Conservation (phyloP, 2,797 vertebrate genomes). For the Hemibagrus guttatus region DNA sequence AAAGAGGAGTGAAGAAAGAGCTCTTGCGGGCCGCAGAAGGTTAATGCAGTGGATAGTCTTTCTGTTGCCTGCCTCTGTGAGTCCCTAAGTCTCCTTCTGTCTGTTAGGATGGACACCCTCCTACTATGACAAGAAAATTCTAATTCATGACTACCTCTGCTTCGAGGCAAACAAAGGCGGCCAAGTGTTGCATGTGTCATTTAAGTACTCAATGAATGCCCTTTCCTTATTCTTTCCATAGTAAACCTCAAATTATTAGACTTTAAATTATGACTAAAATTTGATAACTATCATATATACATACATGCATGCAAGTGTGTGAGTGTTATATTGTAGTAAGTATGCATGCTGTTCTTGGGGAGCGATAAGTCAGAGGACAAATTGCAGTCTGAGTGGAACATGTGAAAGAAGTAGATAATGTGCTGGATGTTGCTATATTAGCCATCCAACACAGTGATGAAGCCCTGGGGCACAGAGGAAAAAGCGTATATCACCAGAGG, state of each 20-base stretch:
- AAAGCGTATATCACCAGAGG: constrained; percentile 53
- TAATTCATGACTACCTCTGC: constrained; percentile 14
- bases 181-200: neutral
- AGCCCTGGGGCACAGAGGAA: constrained; percentile 52
- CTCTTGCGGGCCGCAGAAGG: constrained; percentile 87
- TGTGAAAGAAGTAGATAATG: constrained; percentile 55
- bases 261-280: neutral
- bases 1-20: constrained; percentile 96
- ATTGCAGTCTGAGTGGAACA: constrained; percentile 44
- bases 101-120: constrained; percentile 42
- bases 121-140: constrained; percentile 17
- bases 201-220: neutral
- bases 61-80: constrained; percentile 75
- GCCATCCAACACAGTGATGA: constrained; percentile 67
- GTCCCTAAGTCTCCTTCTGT: constrained; percentile 67
- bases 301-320: neutral
- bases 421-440: constrained; percentile 63
- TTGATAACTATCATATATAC: neutral
- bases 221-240: neutral
- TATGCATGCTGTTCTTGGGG: neutral
- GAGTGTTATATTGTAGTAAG: neutral
- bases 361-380: constrained; percentile 42
- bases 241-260: neutral
- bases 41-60: constrained; percentile 99
- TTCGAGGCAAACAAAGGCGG: constrained; percentile 1